phyloP scores from a whole-genome alignment of 2,888 invertebrate genomes.

The Caenorhabditis panamensis region DNA sequence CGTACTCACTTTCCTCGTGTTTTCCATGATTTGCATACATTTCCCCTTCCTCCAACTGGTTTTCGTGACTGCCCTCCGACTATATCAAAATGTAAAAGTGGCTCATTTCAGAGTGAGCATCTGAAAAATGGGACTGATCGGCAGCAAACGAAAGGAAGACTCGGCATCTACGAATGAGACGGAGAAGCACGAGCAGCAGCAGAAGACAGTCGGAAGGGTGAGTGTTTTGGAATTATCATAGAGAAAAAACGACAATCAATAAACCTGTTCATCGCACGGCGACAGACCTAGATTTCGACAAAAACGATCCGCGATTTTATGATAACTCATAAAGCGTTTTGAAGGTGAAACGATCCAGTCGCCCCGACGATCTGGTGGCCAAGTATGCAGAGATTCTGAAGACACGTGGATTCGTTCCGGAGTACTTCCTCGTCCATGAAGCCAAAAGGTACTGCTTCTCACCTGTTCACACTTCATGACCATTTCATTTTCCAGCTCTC shows the following conservation, averaged over 20 bases:
- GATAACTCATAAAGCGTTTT: slow-evolving; percentile 5
- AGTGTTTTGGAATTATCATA: neutral
- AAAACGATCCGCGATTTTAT: neutral
- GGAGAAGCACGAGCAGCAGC: neutral
- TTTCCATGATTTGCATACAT: slow-evolving; percentile 17
- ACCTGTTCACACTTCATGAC: neutral
- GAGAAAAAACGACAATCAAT: neutral
- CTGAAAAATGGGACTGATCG: slow-evolving; percentile 37
- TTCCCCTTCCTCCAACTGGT: neutral
- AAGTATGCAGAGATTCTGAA: slow-evolving; percentile 63
- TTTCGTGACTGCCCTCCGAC: neutral
- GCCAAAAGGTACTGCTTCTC: slow-evolving; percentile 54
- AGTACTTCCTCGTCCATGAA: slow-evolving; percentile 66
- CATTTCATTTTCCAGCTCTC: slow-evolving; percentile 82
- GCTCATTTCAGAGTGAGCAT: neutral
- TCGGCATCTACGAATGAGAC: neutral
- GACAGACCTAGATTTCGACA: neutral
- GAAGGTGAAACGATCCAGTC: slow-evolving; percentile 35
- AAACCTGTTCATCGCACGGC: neutral
- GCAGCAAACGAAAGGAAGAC: slow-evolving; percentile 46
- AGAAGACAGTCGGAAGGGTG: slow-evolving; percentile 30
- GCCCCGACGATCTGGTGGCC: slow-evolving; percentile 46
- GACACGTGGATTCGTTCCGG: slow-evolving; percentile 66
- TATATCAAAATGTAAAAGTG: neutral
- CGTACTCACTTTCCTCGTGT: slow-evolving; percentile 4